Evolutionary conservation across 2,888 invertebrate species (phyloP).

Genomic region (Tipula unca): DNA sequence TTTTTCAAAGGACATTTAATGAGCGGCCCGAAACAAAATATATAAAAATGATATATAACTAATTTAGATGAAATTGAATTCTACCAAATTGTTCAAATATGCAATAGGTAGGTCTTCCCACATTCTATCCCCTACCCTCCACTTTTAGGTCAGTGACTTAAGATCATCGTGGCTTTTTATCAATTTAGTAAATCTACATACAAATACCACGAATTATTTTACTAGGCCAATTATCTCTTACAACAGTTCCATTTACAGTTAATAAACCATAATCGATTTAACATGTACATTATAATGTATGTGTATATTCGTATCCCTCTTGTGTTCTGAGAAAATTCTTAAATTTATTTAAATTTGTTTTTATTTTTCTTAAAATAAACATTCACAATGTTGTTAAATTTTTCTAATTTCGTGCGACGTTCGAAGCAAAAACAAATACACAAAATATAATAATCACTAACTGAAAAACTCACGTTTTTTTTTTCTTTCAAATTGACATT

Average conservation of each 20-base stretch:
- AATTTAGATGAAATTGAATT: no score
- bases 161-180: no score
- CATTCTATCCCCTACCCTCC: no score
- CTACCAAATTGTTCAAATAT: no score
- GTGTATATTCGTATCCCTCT: no score
- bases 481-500: neutral
- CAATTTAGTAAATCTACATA: no score
- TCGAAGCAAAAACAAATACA: neutral
- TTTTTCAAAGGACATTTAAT: no score
- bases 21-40: no score
- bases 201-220: neutral
- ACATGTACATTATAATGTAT: neutral
- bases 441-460: neutral
- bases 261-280: neutral
- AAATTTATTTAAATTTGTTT: neutral
- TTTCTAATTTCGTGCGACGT: neutral
- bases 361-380: neutral
- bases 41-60: no score
- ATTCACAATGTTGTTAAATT: neutral
- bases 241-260: neutral
- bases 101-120: no score
- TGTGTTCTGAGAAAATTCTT: neutral
- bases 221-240: neutral
- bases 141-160: no score
- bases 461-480: neutral